A percentile compares a stretch with the other conserved stretches of the same genome.
phyloP scores from a whole-genome alignment of 2,113 vertebrate species.

The Plestiodon gilberti region DNA sequence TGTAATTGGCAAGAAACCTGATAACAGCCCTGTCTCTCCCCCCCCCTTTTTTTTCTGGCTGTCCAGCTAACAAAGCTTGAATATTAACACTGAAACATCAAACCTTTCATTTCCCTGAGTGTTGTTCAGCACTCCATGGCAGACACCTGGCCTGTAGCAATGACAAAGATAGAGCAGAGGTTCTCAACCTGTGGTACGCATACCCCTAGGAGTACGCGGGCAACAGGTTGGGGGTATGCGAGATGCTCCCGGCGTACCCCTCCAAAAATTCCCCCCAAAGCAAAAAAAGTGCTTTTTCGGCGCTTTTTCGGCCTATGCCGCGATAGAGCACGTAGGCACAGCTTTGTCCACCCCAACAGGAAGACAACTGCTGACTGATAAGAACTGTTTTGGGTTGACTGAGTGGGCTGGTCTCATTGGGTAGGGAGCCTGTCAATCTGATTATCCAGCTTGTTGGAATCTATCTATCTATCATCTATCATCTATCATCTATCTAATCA shows the following conservation, averaged over 20 bases:
- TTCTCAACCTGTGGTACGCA: no score
- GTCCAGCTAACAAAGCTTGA: neutral
- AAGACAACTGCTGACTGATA: neutral
- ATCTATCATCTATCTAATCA: no score
- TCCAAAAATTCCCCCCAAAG: no score
- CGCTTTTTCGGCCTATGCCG: no score
- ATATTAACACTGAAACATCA: conserved; percentile 8
- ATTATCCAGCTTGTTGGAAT: neutral
- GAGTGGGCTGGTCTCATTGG: neutral
- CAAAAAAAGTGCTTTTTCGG: no score
- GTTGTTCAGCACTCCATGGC: conserved; percentile 7
- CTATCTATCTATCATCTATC: no score
- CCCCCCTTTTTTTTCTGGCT: neutral
- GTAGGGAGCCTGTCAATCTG: neutral
- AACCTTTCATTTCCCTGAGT: neutral
- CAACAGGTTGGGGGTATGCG: no score
- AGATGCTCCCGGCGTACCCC: no score
- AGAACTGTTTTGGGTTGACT: neutral
- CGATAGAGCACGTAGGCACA: no score
- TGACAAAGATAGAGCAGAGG: no score
- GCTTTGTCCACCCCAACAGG: neutral
- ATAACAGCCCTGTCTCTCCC: neutral
- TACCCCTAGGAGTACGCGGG: no score
- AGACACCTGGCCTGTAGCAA: conserved; percentile 7
- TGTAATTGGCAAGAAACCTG: conserved; percentile 20